Evolutionary conservation across 2,797 vertebrate genomes (phyloP), one percentile per base, ranked within the genome.

Genomic region (Arctocebus calabarensis): DNA sequence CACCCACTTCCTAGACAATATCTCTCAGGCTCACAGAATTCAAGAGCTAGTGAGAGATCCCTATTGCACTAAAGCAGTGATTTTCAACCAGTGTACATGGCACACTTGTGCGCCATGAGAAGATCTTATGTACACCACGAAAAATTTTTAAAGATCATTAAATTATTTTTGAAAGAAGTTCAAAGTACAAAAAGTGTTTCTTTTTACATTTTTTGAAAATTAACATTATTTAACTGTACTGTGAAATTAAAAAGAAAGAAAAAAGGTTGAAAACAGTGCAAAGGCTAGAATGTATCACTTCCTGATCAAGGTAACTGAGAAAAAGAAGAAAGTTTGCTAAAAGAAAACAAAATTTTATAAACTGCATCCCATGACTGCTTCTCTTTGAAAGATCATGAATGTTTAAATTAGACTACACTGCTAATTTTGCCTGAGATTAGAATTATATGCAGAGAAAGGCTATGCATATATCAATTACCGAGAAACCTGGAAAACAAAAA

Each of bases 371-470:
- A 25, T 43, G 14, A 68, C 37, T 74, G n/a, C 8, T 75, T 37
- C 25, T 71, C 40, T 64, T 45, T 43, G 55, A 93, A 90, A 84
- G 29, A 74, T 29, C 22, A 32, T 43, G 62, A 73, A 59, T 43
- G 45, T 77, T 74, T 81, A 29, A 71, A 52, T 52, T 90, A 27
- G 27, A 34, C 23, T 74, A 34, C 75, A 57, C 10, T 29, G 32
- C 70, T 75, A 90, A 79, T 87, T 88, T 84, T 57, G 25, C 64
- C 92, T n/a, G 11, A 79, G 23, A 89, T 95, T 77, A 88, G 45
- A 88, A 82, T 40, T 93, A 61, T 5, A 68, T 4, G 74, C 43
- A 71, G 14, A 77, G 43, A 92, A 92, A 94, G 62, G 27, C 13
- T 17, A 88, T 8, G 14, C 3, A 29, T 91, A 25, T 55, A 84